Evolutionary conservation across 2,113 vertebrate genomes (phyloP).

Genomic region (Stercorarius parasiticus): DNA sequence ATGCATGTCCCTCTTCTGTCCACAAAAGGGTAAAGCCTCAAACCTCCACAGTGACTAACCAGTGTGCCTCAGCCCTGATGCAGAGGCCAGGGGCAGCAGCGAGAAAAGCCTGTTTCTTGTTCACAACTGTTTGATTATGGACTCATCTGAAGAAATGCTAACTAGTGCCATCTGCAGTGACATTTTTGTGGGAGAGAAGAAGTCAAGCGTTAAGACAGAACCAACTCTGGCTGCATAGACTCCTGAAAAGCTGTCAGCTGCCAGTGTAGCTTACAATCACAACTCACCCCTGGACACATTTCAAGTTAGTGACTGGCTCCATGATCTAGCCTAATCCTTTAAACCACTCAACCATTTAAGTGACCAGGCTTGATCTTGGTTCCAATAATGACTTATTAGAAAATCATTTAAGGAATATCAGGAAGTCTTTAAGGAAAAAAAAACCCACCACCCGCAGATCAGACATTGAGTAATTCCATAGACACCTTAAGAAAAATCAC

Average conservation of each 20-base stretch:
- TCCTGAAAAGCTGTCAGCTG: constrained; percentile 1
- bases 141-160: neutral
- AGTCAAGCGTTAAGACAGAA: neutral
- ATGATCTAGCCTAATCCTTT: neutral
- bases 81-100: neutral
- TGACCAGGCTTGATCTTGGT: neutral
- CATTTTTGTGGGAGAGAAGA: neutral
- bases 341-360: neutral
- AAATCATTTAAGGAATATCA: neutral
- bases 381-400: neutral
- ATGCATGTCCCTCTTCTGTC: fast-evolving
- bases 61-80: neutral
- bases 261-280: neutral
- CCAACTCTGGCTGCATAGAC: neutral
- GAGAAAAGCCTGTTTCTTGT: neutral
- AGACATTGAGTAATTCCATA: neutral
- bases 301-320: neutral
- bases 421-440: neutral
- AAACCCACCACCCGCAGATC: neutral
- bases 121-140: neutral
- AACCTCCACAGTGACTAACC: neutral
- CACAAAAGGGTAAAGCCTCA: neutral
- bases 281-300: neutral
- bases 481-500: neutral
- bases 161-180: neutral